Conservation (phyloP, 1,140 invertebrate genomes). For the Leptinotarsa defecta region DNA sequence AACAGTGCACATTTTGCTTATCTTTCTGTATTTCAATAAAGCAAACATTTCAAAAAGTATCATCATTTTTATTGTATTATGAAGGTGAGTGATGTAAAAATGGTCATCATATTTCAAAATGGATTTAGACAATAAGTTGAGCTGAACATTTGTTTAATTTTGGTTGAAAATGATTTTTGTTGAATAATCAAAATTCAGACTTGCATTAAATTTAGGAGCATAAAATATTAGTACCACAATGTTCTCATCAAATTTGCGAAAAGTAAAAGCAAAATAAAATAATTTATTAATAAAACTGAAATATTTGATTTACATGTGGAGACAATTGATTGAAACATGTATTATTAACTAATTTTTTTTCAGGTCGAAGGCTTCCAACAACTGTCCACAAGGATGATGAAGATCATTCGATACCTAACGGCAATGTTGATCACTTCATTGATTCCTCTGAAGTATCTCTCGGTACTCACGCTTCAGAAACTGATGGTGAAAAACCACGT, state of each 20-base stretch:
- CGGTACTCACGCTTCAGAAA: slow-evolving; percentile 52
- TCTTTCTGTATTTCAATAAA: no score
- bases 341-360: slow-evolving; percentile 30
- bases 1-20: no score
- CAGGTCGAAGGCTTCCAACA: slow-evolving; percentile 65
- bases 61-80: background rate
- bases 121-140: background rate
- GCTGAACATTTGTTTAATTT: background rate
- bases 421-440: slow-evolving; percentile 51
- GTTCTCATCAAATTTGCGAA: no score
- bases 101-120: background rate
- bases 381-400: slow-evolving; percentile 58
- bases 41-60: background rate
- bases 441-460: slow-evolving; percentile 39
- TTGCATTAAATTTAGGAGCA: background rate
- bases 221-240: background rate
- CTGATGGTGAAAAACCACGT: slow-evolving; percentile 59
- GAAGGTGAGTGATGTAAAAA: background rate
- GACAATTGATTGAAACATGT: slow-evolving; percentile 2
- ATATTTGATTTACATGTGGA: background rate
- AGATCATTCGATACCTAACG: slow-evolving; percentile 57
- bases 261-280: no score
- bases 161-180: background rate
- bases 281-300: background rate
- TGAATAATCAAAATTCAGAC: slow-evolving; percentile 1